Evolutionary conservation across 2,113 vertebrate genomes (phyloP), one percentile per base, ranked within the genome.

Genomic region (Cyphomyrus plagiostoma): DNA sequence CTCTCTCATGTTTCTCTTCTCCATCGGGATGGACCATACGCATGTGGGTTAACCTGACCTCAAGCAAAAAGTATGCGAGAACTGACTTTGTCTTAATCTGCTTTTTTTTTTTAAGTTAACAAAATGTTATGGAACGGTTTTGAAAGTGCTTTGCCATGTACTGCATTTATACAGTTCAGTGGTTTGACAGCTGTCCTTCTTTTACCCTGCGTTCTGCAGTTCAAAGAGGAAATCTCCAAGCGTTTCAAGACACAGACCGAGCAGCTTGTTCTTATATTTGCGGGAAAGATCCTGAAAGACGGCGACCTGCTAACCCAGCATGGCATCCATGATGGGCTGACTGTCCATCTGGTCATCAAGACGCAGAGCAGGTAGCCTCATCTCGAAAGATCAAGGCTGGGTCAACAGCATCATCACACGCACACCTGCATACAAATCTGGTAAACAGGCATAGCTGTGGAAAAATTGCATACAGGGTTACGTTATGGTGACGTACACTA

Each of bases 201-300:
- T 52, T 0, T 35, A 50, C 35, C 77, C 10, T 23, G 13, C 10
- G 0, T 58, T 35, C 87, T 50, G 6, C 92, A 99, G 98, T 99
- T 99, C 94, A 99, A 99, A 95, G 98, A 99, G 94, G 98, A 99
- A 93, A 99, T 99, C 93, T 99, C 98, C 83, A 96, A 97, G 94
- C 93, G 98, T 66, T 99, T 99, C 95, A 99, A 99, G 96, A 98
- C 98, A 92, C 98, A 98, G 94, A 98, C 98, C 94, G 98, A 99
- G 95, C 98, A 99, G 96, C 96, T 99, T 96, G 98, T 99, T 94
- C 96, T 99, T 95, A 99, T 99, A 95, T 99, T 99, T 93, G 98
- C 98, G 4, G 98, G 98, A 92, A 99, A 99, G 96, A 99, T 99
- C 92, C 96, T 99, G 94, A 99, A 99, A 94, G 98, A 99, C 17